Base-by-base conservation (phyloP, 2,797 vertebrate species). In the Gadopsis marmoratus region DNA sequence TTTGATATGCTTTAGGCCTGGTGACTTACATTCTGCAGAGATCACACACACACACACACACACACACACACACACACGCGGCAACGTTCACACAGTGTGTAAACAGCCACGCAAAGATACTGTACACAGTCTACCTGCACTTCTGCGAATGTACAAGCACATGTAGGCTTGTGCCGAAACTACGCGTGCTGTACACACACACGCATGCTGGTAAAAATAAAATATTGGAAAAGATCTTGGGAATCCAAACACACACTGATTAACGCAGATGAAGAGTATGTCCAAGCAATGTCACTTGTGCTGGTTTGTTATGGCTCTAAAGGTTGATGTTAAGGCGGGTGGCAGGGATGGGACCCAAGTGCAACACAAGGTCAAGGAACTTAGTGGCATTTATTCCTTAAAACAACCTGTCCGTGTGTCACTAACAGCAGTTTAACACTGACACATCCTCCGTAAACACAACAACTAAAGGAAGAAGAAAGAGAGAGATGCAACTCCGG, bases 81-180 rank as follows among this genome's bases (percentile, higher is more conserved):
- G 37, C 33, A 71, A 19, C 59, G 51, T 43, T 50, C 67, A 54
- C 2, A 7, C 16, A 13, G 47, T 66, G 84, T 86, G 82, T 74
- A 37, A 64, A 56, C 65, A 88, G 67, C 76, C 79, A 71, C 14
- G 61, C 74, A 87, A 87, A 91, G 82, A 82, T 0, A 41, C 54
- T 3, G 35, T 35, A 74, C 58, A 19, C 5, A 14, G 64, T 29
- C 43, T 17, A 0, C 37, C 26, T 67, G 51, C 39, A 37, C 23
- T 13, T 55, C 35, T 41, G n/a, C 29, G 23, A 35, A 35, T 19
- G 70, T 53, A 61, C 12, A 31, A 4, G n/a, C 16, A 4, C 13
- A 33, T 23, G 7, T 9, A 26, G 12, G 39, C 21, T 47, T 6
- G 33, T 0, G 12, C 19, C 9, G 43, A 21, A 8, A 1, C 11